Base-by-base conservation (phyloP, 2,888 invertebrate genomes). In the Spilosoma lubricipeda region DNA sequence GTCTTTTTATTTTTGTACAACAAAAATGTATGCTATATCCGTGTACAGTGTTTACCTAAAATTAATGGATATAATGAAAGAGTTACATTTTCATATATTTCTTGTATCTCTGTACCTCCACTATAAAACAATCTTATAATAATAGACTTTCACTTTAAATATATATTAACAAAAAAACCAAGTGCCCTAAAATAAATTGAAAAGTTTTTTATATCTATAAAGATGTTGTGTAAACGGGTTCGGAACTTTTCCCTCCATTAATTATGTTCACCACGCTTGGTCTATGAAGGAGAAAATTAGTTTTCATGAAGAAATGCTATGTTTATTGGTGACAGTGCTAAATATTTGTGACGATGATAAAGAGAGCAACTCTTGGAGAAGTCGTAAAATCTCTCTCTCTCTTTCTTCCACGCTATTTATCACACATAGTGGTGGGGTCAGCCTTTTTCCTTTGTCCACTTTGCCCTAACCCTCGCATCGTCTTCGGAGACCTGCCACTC, bases 231-330 rank as follows among this genome's bases (percentile, higher is more conserved):
- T 66, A 67, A 76, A 67, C 64, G 64, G 39, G 71, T 76, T 67
- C 67, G 52, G 52, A 59, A 67, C 33, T 72, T 76, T 71, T 76
- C 71, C 70, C 73, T 76, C 45, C 71, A 73, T 70, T 70, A 42
- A 64, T 33, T 71, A 45, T 71, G n/a, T 68, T n/a, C 65, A 73
- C 42, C 42, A 73, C 76, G 73, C 76, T 76, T 76, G 76, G 45
- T 20, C 71, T 73, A 73, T 67, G 73, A 72, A 73, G 76, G 70
- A 68, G 76, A 76, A 76, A 76, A 76, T 76, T 71, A 73, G 64
- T 73, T 76, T 71, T 39, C 73, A 68, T 56, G 68, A 56, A 42
- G 75, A 48, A 48, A 48, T 69, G 42, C n/a, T 71, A 18, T 70
- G 66, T n/a, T 70, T 33, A 71, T 64, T 65, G 75, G 67, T 73